Conservation (phyloP, 1,140 invertebrate genomes). For the Hormaphis cornu region DNA sequence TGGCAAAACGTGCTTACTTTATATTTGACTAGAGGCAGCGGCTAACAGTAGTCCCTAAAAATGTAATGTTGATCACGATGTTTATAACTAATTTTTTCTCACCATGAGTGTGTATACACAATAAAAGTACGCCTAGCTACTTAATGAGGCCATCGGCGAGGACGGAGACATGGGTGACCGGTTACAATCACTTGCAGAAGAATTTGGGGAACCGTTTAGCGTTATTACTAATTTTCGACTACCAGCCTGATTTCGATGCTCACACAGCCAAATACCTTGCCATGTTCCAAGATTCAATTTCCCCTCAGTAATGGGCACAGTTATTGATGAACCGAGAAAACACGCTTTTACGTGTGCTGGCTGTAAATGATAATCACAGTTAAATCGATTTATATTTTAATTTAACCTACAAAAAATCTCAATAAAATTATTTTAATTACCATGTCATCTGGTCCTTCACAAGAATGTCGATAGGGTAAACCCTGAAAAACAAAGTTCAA, state of each 20-base stretch:
- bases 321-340: conserved; percentile 88
- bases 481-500: conserved; percentile 46
- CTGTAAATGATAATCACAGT: conserved; percentile 50
- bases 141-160: conserved; percentile 74
- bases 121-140: conserved; percentile 65
- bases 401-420: not conserved
- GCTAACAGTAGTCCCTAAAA: not conserved
- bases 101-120: conserved; percentile 33
- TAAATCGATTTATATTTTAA: too few relatives aligned
- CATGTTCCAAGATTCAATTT: conserved; percentile 89
- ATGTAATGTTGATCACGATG: conserved; percentile 4
- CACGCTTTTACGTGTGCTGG: conserved; percentile 95
- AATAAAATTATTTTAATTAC: conserved; percentile 46
- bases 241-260: conserved; percentile 90
- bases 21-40: conserved; percentile 7
- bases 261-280: conserved; percentile 97
- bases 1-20: conserved; percentile 14
- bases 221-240: conserved; percentile 85
- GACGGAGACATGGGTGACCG: conserved; percentile 73
- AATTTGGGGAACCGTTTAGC: conserved; percentile 67
- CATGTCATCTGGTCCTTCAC: conserved; percentile 97
- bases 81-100: not conserved
- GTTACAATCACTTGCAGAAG: conserved; percentile 54
- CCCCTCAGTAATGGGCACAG: conserved; percentile 90
- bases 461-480: conserved; percentile 87